These are phyloP conservation scores for Melolontha melolontha DNA, from an alignment of 2,888 invertebrate genomes.

Conservation along the genomic window DNA sequence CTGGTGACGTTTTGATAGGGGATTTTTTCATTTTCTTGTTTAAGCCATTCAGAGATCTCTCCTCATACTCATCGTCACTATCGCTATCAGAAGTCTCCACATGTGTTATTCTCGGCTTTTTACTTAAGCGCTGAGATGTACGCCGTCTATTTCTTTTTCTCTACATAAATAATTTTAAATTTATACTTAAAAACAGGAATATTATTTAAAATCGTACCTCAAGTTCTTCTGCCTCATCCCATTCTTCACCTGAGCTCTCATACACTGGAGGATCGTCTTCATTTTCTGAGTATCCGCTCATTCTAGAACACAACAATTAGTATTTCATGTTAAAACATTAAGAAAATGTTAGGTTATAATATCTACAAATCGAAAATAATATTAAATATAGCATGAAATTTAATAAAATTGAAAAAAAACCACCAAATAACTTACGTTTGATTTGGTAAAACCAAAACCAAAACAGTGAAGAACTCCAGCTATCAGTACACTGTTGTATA, in stretches of 20 bases:
- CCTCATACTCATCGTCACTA: constrained; percentile 49
- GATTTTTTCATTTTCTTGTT: constrained; percentile 47
- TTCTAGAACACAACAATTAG: constrained; percentile 23
- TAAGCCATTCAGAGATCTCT: constrained; percentile 50
- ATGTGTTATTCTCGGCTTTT: constrained; percentile 57
- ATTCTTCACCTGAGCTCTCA: constrained; percentile 62
- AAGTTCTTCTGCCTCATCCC: constrained; percentile 50
- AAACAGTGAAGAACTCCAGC: neutral
- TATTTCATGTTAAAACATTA: neutral
- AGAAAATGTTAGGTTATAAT: constrained; percentile 19
- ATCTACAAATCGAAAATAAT: neutral
- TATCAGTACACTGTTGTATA: too few species aligned
- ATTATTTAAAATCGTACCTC: constrained; percentile 48
- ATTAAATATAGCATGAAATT: neutral
- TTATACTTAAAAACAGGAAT: constrained; percentile 4
- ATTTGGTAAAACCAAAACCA: constrained; percentile 16
- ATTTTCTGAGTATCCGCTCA: constrained; percentile 57
- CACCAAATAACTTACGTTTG: constrained; percentile 4
- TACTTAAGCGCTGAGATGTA: constrained; percentile 56
- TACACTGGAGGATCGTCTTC: constrained; percentile 62
- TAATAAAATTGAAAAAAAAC: neutral
- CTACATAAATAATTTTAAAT: constrained; percentile 44
- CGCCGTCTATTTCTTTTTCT: constrained; percentile 56
- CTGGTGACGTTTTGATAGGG: constrained; percentile 2
- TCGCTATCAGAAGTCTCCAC: constrained; percentile 51